Base-by-base conservation (phyloP, 2,888 invertebrate species). In the Ichneumon xanthorius region DNA sequence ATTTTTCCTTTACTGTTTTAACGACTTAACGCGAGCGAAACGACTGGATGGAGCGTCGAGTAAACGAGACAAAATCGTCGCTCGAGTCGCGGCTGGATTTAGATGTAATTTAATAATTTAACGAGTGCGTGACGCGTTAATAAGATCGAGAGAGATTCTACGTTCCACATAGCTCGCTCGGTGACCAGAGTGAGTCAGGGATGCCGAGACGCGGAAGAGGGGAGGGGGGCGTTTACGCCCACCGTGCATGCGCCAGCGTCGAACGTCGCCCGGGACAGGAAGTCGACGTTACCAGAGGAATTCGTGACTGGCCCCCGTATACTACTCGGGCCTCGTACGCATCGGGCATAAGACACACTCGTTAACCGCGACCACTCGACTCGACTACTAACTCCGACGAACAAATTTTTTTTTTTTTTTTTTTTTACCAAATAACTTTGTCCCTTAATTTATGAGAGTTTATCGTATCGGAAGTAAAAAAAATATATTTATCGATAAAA, bases 151-250 rank as follows among this genome's bases (percentile, higher is more conserved):
- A 80, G 80, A 73, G 65, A 76, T 22, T 76, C 73, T 61, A 65
- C 63, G 65, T 80, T 84, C 48, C 48, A 83, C 75, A 58, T 79
- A 55, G 37, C 50, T 14, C 14, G 67, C 19, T 48, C 76, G 70
- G 68, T 61, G 63, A 53, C 11, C 71, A 63, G 33, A 80, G 80
- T 84, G 79, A 84, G 75, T 84, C 83, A 84, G 83, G 70, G 79
- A 73, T 50, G 50, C 40, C 73, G 50, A 37, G 19, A 45, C 16
- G 2, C 5, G 30, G n/a, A 63, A 30, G 33, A n/a, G 2, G 30
- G 33, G 30, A 30, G 16, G 48, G 26, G 63, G 68, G 26, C 70
- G 73, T 73, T 80, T 71, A 82, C 82, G 76, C 82, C 82, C 77
- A 82, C 82, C 63, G 61, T 80, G 68, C 58, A 45, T 58, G 65